A percentile compares a stretch with the other conserved stretches of the same genome.
Conservation (phyloP, 2,797 vertebrate species). For the Acrocephalus scirpaceus region DNA sequence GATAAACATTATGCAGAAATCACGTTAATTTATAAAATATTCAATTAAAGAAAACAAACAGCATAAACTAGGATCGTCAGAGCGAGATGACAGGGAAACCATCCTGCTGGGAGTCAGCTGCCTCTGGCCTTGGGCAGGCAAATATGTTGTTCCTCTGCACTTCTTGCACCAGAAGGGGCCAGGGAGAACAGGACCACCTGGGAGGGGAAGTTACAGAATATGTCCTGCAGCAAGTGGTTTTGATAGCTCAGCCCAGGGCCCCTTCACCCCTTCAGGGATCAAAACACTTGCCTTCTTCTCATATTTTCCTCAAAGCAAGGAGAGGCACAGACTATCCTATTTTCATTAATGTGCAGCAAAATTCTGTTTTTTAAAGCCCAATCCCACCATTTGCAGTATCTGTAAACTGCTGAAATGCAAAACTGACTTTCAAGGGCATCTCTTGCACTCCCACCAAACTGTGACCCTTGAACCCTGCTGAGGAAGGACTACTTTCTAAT, state of each 20-base stretch:
- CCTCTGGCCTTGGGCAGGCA: background rate
- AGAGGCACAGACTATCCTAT: background rate
- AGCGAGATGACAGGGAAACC: background rate
- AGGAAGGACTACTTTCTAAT: background rate
- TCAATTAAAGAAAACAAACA: constrained; percentile 62
- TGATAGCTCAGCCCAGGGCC: background rate
- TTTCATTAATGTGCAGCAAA: background rate
- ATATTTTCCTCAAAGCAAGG: background rate
- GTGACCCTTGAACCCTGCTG: background rate
- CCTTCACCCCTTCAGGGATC: background rate
- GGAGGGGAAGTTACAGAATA: background rate
- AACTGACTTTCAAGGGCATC: background rate
- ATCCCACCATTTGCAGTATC: background rate
- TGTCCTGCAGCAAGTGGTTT: background rate
- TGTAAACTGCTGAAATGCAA: background rate
- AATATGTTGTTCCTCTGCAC: background rate
- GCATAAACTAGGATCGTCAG: constrained; percentile 26
- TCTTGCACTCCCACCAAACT: background rate
- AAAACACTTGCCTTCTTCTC: background rate
- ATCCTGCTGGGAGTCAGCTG: constrained; percentile 7
- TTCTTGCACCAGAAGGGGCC: background rate
- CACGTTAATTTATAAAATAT: constrained; percentile 59
- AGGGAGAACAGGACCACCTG: background rate
- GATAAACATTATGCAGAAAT: constrained; percentile 44
- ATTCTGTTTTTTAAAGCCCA: background rate